phyloP scores from a whole-genome alignment of 2,797 vertebrate genomes.

The Phoxinus dragarum region DNA sequence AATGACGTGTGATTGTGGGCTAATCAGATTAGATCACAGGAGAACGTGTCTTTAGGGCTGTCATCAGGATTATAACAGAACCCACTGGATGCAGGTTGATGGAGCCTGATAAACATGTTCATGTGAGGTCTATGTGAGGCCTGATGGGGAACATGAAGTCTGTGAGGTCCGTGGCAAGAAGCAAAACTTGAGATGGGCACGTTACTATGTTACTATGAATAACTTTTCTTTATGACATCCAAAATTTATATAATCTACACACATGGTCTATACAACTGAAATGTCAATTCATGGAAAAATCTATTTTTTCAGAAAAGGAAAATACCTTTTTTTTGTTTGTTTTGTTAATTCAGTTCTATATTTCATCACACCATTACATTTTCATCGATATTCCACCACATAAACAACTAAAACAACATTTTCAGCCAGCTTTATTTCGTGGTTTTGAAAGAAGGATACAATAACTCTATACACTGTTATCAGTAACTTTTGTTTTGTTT shows the following conservation, averaged over 20 bases:
- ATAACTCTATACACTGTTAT: background rate
- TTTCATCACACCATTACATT: background rate
- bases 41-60: slow-evolving; percentile 29
- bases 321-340: background rate
- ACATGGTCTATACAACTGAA: background rate
- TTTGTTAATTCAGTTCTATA: background rate
- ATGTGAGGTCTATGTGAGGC: slow-evolving; percentile 13
- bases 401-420: background rate
- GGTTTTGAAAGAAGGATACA: background rate
- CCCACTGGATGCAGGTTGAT: slow-evolving; percentile 31
- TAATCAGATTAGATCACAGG: slow-evolving; percentile 11
- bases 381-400: background rate
- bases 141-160: background rate
- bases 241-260: background rate
- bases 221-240: background rate
- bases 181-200: background rate
- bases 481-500: background rate
- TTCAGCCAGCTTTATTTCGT: background rate
- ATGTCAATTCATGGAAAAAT: background rate
- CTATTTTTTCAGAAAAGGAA: background rate
- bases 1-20: slow-evolving; percentile 26
- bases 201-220: slow-evolving; percentile 10
- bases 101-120: slow-evolving; percentile 27
- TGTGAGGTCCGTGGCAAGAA: background rate
- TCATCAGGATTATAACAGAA: slow-evolving; percentile 1